Evolutionary conservation across 2,113 vertebrate genomes (phyloP).

Genomic region (Erpornis zantholeuca): DNA sequence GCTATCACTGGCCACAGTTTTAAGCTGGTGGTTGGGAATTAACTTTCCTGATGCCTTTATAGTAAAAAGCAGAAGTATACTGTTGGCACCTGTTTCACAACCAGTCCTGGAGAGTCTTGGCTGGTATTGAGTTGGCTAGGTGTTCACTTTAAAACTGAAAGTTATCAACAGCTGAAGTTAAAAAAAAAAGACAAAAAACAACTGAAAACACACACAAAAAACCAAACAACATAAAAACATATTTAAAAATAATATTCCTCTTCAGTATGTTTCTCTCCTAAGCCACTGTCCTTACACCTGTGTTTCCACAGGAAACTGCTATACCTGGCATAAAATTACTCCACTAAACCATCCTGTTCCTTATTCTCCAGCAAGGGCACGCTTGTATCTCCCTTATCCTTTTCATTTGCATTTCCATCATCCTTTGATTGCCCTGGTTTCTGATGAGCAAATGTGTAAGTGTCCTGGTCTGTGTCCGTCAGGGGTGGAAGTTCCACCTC

Average conservation of each 20-base stretch:
- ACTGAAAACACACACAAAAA: not conserved
- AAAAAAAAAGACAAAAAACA: not conserved
- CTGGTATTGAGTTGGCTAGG: not conserved
- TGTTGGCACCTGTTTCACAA: not conserved
- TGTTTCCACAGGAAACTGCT: conserved; percentile 9
- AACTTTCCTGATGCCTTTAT: not conserved
- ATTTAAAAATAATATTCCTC: not conserved
- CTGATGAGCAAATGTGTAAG: conserved; percentile 81
- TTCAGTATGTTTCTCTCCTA: not conserved
- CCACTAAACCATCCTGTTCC: not conserved
- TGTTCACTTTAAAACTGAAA: not conserved
- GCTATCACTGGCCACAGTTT: not conserved
- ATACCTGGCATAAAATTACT: not conserved
- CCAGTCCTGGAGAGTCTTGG: not conserved
- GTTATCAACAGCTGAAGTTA: not conserved
- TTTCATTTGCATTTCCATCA: conserved; percentile 14
- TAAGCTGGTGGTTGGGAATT: not conserved
- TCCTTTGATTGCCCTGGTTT: not conserved
- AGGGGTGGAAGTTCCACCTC: conserved; percentile 6
- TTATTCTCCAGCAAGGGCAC: conserved; percentile 64
- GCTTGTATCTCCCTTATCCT: not conserved
- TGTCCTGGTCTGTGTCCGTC: conserved; percentile 76
- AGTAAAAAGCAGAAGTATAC: not conserved
- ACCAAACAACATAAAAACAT: not conserved
- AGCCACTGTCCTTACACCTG: not conserved